These are phyloP conservation scores for Chrysopa pallens DNA, from an alignment of 1,140 invertebrate species.

Conservation along the genomic window DNA sequence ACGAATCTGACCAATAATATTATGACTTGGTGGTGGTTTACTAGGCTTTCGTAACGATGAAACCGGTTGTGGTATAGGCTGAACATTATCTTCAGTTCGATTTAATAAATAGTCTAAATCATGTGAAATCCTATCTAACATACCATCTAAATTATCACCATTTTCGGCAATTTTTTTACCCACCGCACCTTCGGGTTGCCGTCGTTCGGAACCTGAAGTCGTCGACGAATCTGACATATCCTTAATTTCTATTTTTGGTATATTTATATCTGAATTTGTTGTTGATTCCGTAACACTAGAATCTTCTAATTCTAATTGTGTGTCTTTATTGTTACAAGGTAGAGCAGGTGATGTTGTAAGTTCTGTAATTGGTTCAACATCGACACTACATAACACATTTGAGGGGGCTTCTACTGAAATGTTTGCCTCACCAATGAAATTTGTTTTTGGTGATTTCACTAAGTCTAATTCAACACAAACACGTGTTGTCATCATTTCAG, in stretches of 20 bases:
- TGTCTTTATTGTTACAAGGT: neutral
- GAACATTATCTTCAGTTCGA: constrained; percentile 19
- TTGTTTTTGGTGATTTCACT: constrained; percentile 3
- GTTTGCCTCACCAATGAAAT: neutral
- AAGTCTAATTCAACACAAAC: constrained; percentile 16
- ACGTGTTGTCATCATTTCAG: constrained; percentile 12
- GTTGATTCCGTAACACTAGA: neutral
- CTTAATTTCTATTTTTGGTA: neutral
- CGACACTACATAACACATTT: constrained; percentile 17
- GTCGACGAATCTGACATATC: neutral
- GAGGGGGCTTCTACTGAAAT: constrained; percentile 8
- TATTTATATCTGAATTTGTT: neutral
- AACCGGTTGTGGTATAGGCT: neutral
- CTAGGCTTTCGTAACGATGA: neutral
- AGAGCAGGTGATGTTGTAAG: neutral
- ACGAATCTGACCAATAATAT: neutral
- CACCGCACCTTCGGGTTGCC: constrained; percentile 3
- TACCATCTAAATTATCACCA: constrained; percentile 25
- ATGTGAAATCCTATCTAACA: constrained; percentile 52
- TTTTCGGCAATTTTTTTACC: constrained; percentile 6
- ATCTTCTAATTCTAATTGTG: neutral
- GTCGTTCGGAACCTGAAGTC: neutral
- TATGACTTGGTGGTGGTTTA: neutral
- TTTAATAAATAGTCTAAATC: constrained; percentile 58
- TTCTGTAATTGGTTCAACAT: constrained; percentile 12